Percentiles rank a stretch among this genome's conserved stretches.
These are phyloP conservation scores for Aleiodes leptofemur DNA, from an alignment of 2,888 invertebrate species.

Conservation along the genomic window DNA sequence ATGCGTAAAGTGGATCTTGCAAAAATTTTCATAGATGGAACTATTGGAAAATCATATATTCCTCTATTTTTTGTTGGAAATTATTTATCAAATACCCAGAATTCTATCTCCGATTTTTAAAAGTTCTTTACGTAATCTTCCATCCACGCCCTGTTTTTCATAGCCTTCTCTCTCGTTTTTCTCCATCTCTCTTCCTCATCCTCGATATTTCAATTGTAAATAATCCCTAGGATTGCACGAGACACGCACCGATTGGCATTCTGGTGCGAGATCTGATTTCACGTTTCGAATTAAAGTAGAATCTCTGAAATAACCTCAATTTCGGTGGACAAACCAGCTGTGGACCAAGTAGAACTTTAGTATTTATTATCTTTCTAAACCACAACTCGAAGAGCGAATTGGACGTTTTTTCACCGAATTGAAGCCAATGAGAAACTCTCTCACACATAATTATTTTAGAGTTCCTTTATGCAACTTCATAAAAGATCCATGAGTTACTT, in stretches of 20 bases:
- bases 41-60: no score
- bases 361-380: background rate
- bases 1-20: no score
- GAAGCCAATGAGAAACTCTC: background rate
- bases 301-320: slow-evolving; percentile 19
- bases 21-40: no score
- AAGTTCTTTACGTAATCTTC: no score
- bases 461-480: slow-evolving; percentile 36
- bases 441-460: slow-evolving; percentile 40
- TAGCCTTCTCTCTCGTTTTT: slow-evolving; percentile 20
- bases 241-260: slow-evolving; percentile 52
- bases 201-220: slow-evolving; percentile 50
- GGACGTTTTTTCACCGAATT: background rate
- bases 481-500: slow-evolving; percentile 28
- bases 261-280: slow-evolving; percentile 15
- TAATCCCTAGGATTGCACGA: slow-evolving; percentile 44
- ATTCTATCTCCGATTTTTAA: no score
- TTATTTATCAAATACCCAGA: no score
- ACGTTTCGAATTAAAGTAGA: slow-evolving; percentile 1
- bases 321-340: background rate
- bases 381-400: no score
- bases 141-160: slow-evolving; percentile 24
- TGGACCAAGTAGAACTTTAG: no score
- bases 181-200: slow-evolving; percentile 29
- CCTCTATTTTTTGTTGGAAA: no score